These are phyloP conservation scores for Hyperoplus immaculatus DNA, from an alignment of 2,797 vertebrate genomes.

Conservation along the genomic window DNA sequence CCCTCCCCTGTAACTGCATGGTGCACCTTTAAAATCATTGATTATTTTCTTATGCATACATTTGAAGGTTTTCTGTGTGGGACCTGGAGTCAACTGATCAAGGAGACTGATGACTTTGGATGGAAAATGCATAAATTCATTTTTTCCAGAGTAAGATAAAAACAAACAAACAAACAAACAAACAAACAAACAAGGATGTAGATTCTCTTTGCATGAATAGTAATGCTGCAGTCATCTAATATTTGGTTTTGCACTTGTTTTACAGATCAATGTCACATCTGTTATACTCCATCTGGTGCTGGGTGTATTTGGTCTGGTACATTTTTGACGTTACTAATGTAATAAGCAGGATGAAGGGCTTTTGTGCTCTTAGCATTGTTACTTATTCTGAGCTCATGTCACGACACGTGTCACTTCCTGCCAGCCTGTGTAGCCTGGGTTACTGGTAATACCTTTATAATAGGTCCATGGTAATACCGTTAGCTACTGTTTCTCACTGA, in stretches of 20 bases:
- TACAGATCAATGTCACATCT: background rate
- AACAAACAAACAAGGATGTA: background rate
- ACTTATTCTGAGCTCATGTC: background rate
- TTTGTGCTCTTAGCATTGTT: background rate
- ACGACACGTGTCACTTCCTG: background rate
- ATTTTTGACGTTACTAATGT: background rate
- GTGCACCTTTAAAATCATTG: no score
- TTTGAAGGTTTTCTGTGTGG: background rate
- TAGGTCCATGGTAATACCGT: no score
- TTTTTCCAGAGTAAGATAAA: background rate
- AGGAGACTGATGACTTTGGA: background rate
- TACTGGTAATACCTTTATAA: no score
- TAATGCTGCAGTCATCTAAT: slow-evolving; percentile 1
- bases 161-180: no score
- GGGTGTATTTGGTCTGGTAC: background rate
- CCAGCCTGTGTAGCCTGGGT: no score
- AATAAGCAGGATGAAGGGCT: background rate
- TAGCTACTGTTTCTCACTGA: background rate
- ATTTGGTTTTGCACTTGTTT: background rate
- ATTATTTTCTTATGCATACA: background rate
- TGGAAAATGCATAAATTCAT: background rate
- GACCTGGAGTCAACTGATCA: background rate
- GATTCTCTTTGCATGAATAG: background rate
- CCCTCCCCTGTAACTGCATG: no score
- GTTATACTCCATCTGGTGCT: background rate